Conservation (phyloP, 2,113 vertebrate genomes). For the Syngnathus floridae region DNA sequence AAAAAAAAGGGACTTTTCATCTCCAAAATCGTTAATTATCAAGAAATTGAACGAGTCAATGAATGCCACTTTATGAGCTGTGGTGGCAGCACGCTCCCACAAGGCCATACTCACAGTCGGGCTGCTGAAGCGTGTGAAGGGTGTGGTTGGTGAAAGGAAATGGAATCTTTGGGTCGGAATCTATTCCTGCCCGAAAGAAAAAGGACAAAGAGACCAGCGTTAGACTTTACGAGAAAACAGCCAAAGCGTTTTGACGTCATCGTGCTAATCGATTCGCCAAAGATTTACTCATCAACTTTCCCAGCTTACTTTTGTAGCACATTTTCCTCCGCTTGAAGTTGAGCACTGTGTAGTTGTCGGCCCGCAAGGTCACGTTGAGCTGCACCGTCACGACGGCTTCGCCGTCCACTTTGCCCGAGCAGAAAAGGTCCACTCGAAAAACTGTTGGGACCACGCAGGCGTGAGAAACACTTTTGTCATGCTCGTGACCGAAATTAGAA, state of each 20-base stretch:
- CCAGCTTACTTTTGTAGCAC: conserved; percentile 87
- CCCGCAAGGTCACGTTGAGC: conserved; percentile 87
- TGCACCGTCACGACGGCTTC: conserved; percentile 90
- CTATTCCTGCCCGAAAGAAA: conserved; percentile 41
- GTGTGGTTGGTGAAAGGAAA: conserved; percentile 49
- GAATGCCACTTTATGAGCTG: conserved; percentile 50
- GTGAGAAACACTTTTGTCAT: not conserved
- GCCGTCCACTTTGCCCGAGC: conserved; percentile 87
- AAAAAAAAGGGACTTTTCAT: not conserved
- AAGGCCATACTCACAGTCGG: conserved; percentile 50
- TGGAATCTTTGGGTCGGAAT: conserved; percentile 46
- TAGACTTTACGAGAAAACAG: not conserved
- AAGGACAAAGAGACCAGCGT: not conserved
- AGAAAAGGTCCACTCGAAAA: conserved; percentile 90
- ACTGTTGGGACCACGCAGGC: conserved; percentile 64
- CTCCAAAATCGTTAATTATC: no score
- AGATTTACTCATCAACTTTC: not conserved
- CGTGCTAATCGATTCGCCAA: not conserved
- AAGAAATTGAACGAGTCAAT: conserved; percentile 4
- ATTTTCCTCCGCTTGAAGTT: conserved; percentile 99
- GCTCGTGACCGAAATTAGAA: not conserved
- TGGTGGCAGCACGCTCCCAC: not conserved
- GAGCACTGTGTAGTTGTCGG: conserved; percentile 96
- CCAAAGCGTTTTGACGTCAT: not conserved
- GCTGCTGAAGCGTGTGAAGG: conserved; percentile 31